Evolutionary conservation across 2,113 vertebrate species (phyloP).

Genomic region (Scomber scombrus): DNA sequence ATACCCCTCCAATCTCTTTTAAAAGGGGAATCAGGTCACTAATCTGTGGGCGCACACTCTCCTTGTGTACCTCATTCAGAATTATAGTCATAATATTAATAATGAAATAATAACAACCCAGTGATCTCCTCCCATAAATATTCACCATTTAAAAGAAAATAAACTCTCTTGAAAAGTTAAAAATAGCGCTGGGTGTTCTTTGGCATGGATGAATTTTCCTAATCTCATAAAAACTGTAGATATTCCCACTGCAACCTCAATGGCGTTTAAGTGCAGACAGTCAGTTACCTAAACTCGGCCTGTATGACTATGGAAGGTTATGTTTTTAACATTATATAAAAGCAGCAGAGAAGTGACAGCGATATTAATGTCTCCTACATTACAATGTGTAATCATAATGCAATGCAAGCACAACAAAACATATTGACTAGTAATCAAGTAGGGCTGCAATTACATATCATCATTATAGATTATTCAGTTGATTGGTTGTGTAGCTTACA

Average conservation of each 20-base stretch:
- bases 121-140: slow-evolving; percentile 13
- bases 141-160: slow-evolving; percentile 1
- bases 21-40: slow-evolving; percentile 80
- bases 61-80: slow-evolving; percentile 26
- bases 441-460: too few species aligned
- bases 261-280: too few species aligned
- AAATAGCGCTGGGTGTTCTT: slow-evolving; percentile 21
- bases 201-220: neutral
- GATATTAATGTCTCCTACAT: too few species aligned
- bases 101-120: slow-evolving; percentile 27
- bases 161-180: neutral
- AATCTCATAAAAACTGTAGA: slow-evolving; percentile 6
- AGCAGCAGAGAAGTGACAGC: too few species aligned
- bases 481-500: too few species aligned
- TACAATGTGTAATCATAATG: too few species aligned
- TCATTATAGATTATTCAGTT: too few species aligned
- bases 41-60: slow-evolving; percentile 68
- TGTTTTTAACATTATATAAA: too few species aligned
- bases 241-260: neutral
- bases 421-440: too few species aligned
- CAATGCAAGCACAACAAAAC: too few species aligned
- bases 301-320: too few species aligned
- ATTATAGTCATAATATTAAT: slow-evolving; percentile 42
- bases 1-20: slow-evolving; percentile 70
- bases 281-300: too few species aligned